Evolutionary conservation across 2,113 vertebrate genomes (phyloP), one percentile per base, ranked within the genome.

Genomic region (Hippotragus niger): DNA sequence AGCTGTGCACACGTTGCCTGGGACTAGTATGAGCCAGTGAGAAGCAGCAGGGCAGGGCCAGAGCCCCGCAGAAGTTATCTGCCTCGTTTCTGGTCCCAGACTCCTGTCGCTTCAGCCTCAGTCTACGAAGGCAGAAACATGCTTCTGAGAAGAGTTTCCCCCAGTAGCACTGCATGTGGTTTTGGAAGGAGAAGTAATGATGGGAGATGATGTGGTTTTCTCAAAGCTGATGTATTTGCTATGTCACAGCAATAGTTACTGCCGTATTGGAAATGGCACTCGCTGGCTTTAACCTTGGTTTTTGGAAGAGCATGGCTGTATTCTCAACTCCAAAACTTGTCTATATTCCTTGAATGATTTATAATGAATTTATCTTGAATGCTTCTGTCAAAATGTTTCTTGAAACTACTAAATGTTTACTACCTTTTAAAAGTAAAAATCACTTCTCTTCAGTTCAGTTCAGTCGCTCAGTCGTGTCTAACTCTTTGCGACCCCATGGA

Each of bases 261-360:
- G 36, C 23, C 52, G 4, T 19, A 50, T n/a, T 71, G 78, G 27
- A 82, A 76, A 74, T 17, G 58, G 58, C 67, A 82, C 17, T 57
- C 47, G 33, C 29, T 60, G 58, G 29, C 17, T 64, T 89, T 36
- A 43, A n/a, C 16, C 25, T 15, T 55, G 52, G 29, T 23, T 86
- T 43, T 71, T 53, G 81, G 50, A 92, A 93, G 33, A 50, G 29
- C 7, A 5, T 21, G 25, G 7, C 19, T 81, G 1, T 11, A 29
- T 5, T 45, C 45, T 52, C 12, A 91, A 87, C 45, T 64, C 55
- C 10, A 43, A 82, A 62, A 84, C 27, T 21, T 94, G 19, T 52
- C 33, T 33, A 33, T 84, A 84, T 91, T 78, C 71, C 25, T 57
- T 91, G n/a, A 97, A 94, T 53, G 47, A 80, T 10, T 91, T 90